These are phyloP conservation scores for Ispidina picta DNA, from an alignment of 2,797 vertebrate species.

Conservation along the genomic window DNA sequence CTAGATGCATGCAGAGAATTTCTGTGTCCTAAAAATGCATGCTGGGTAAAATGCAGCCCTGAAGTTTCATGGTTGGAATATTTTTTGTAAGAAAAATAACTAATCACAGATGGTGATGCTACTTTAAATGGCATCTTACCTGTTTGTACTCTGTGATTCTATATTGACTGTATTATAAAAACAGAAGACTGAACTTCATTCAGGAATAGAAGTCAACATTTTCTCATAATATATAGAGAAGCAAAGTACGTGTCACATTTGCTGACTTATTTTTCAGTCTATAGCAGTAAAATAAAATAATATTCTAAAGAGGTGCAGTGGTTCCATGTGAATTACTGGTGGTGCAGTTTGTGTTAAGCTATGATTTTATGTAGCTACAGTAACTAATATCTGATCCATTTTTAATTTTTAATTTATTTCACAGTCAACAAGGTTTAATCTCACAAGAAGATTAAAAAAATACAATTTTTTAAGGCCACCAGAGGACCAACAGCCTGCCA, in stretches of 20 bases:
- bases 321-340: neutral
- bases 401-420: constrained; percentile 61
- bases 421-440: constrained; percentile 52
- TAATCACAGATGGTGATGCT: neutral
- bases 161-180: constrained; percentile 8
- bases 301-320: neutral
- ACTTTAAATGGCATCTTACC: neutral
- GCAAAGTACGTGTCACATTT: neutral
- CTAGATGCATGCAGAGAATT: neutral
- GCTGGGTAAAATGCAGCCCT: neutral
- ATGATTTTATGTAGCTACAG: constrained; percentile 29
- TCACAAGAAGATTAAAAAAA: constrained; percentile 40
- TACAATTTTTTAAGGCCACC: constrained; percentile 45
- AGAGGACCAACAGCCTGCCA: constrained; percentile 51
- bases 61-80: neutral
- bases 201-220: neutral
- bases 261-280: neutral
- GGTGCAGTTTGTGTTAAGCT: neutral
- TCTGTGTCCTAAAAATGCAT: neutral
- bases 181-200: neutral
- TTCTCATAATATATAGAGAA: neutral
- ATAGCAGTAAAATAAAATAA: neutral
- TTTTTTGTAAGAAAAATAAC: neutral
- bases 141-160: neutral
- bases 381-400: constrained; percentile 13